Conservation (phyloP, 2,888 invertebrate genomes). For the Encarsia formosa region DNA sequence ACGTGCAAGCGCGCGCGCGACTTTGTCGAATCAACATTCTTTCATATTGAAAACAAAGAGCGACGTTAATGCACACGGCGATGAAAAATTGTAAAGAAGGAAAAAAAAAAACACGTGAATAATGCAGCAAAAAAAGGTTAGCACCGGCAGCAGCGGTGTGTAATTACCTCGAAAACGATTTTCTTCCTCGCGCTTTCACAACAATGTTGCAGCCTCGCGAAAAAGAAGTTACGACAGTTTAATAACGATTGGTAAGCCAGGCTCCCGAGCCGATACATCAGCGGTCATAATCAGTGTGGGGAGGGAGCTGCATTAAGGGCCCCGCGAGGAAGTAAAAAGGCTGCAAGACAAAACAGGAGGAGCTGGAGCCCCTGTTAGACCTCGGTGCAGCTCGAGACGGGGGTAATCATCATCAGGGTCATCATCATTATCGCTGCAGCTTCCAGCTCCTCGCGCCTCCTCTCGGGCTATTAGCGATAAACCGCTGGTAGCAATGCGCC, state of each 20-base stretch:
- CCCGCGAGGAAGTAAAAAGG: constrained; percentile 7
- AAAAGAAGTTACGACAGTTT: constrained; percentile 17
- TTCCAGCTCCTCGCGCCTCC: constrained; percentile 25
- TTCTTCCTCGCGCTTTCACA: constrained; percentile 4
- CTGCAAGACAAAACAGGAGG: not conserved
- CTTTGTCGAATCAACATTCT: constrained; percentile 13
- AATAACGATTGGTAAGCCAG: no score
- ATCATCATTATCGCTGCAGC: constrained; percentile 47
- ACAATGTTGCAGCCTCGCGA: not conserved
- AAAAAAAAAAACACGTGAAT: not conserved
- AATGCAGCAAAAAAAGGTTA: constrained; percentile 3
- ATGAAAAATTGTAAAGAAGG: constrained; percentile 10
- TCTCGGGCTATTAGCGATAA: constrained; percentile 39
- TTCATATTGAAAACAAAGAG: not conserved
- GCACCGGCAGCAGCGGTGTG: not conserved
- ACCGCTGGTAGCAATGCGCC: constrained; percentile 38
- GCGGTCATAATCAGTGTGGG: constrained; percentile 33
- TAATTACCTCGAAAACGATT: constrained; percentile 16
- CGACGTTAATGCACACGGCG: not conserved
- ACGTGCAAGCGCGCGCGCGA: no score
- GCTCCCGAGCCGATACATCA: constrained; percentile 32
- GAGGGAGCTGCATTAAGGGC: constrained; percentile 31
- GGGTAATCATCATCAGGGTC: constrained; percentile 46
- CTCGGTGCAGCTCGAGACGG: constrained; percentile 14
- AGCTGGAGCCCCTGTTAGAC: not conserved